Percentiles rank a stretch among this genome's conserved stretches.
Evolutionary conservation across 2,888 invertebrate genomes (phyloP).

Genomic region (Ellobium chinense): DNA sequence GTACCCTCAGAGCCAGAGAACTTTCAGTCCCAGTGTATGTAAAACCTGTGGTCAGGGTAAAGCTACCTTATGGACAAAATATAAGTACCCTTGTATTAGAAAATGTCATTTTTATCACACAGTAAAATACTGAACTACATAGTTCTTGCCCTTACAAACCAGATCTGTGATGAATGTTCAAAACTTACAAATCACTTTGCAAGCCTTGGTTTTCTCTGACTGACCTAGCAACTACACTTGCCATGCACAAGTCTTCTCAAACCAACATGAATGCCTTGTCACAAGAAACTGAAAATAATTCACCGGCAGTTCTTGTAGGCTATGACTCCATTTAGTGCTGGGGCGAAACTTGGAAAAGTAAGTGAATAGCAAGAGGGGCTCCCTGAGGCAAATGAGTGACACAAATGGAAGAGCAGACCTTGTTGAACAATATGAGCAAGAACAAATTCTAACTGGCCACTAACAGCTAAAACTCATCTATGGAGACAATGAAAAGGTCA

Average conservation of each 20-base stretch:
- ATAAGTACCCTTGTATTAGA: not conserved
- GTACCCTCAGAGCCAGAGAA: too few species aligned
- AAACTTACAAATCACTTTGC: not conserved
- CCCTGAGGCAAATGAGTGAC: not conserved
- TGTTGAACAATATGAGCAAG: too few species aligned
- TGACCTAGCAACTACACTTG: not conserved
- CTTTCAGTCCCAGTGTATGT: too few species aligned
- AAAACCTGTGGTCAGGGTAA: too few species aligned
- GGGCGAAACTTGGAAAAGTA: not conserved
- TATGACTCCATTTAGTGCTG: not conserved
- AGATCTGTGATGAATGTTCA: constrained; percentile 7
- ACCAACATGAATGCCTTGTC: not conserved
- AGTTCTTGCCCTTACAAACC: not conserved
- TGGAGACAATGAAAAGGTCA: too few species aligned
- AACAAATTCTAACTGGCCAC: too few species aligned
- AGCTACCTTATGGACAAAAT: too few species aligned
- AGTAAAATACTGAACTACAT: not conserved
- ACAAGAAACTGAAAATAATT: not conserved
- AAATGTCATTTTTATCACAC: not conserved
- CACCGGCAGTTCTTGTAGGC: not conserved
- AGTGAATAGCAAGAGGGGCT: not conserved
- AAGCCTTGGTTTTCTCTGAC: not conserved
- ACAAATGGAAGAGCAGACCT: too few species aligned
- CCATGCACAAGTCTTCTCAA: not conserved
- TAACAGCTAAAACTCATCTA: too few species aligned